Percentiles rank a stretch among this genome's conserved stretches.
Conservation (phyloP, 2,888 invertebrate genomes). For the Cheilosia soror region DNA sequence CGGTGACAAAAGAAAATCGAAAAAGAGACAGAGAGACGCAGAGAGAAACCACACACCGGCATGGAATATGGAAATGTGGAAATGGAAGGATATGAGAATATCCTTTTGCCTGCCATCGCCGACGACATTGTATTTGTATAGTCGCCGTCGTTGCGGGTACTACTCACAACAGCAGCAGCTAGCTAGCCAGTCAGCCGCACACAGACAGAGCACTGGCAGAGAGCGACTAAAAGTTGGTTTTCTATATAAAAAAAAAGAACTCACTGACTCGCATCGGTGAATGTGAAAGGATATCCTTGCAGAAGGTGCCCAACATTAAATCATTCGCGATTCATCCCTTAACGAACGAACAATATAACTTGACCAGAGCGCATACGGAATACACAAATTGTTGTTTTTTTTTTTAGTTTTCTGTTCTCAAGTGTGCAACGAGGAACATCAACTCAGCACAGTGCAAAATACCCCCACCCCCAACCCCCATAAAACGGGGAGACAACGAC, state of each 20-base stretch:
- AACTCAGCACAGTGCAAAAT: conserved; percentile 38
- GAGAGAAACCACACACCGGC: conserved; percentile 61
- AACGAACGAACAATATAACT: conserved; percentile 76
- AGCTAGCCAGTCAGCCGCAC: conserved; percentile 40
- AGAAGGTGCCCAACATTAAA: conserved; percentile 74
- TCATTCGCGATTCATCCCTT: conserved; percentile 79
- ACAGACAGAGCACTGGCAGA: conserved; percentile 38
- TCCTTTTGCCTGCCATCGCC: conserved; percentile 72
- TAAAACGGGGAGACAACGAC: conserved; percentile 56
- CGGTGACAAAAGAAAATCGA: conserved; percentile 3
- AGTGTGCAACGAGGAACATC: conserved; percentile 44
- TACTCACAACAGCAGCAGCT: conserved; percentile 62
- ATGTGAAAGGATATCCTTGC: conserved; percentile 71
- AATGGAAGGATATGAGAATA: conserved; percentile 60
- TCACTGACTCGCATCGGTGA: conserved; percentile 48
- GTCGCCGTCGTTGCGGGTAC: conserved; percentile 73
- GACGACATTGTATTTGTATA: conserved; percentile 57
- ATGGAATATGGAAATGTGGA: background rate
- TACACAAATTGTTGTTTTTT: conserved; percentile 43
- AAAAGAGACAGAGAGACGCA: conserved; percentile 12
- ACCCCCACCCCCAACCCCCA: conserved; percentile 4
- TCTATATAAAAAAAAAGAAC: conserved; percentile 40
- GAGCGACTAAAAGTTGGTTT: conserved; percentile 28
- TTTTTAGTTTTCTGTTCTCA: conserved; percentile 28
- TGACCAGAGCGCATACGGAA: conserved; percentile 53